Conservation (phyloP, 2,797 vertebrate genomes). For the Cetoscarus ocellatus region DNA sequence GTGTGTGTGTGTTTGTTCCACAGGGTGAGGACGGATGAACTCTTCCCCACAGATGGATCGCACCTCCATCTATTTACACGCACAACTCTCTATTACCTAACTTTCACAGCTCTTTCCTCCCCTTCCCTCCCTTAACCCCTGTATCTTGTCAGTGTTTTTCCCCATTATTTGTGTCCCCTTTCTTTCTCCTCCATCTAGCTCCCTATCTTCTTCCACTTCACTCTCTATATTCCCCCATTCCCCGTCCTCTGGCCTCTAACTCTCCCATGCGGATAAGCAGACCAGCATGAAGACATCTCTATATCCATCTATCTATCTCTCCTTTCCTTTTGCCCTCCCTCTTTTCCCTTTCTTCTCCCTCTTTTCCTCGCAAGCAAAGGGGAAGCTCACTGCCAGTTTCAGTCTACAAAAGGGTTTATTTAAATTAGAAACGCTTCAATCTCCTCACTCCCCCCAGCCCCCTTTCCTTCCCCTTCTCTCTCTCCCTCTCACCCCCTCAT, state of each 20-base stretch:
- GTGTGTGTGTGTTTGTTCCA: constrained; percentile 41
- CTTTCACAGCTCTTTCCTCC: constrained; percentile 75
- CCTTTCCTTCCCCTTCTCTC: constrained; percentile 25
- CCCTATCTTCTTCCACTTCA: constrained; percentile 74
- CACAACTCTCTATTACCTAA: constrained; percentile 67
- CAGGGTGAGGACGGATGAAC: constrained; percentile 53
- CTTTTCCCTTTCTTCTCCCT: constrained; percentile 74
- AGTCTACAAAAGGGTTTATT: constrained; percentile 89
- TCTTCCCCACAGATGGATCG: constrained; percentile 64
- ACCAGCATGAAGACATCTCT: constrained; percentile 76
- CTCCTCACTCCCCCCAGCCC: constrained; percentile 64
- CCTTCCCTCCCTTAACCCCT: constrained; percentile 58
- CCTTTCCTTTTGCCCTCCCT: constrained; percentile 70
- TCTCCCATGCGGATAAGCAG: constrained; percentile 76
- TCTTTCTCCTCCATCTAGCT: constrained; percentile 61
- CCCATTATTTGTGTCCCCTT: constrained; percentile 70
- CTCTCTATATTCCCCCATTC: constrained; percentile 66
- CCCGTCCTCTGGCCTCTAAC: constrained; percentile 68
- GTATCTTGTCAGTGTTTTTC: constrained; percentile 70
- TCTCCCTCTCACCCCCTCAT: constrained; percentile 36
- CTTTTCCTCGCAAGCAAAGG: constrained; percentile 79
- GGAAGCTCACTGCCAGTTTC: constrained; percentile 88
- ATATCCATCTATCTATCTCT: constrained; percentile 77
- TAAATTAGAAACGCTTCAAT: constrained; percentile 88
- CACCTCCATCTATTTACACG: constrained; percentile 60